These are phyloP conservation scores for Nasonovia ribisnigri DNA, from an alignment of 2,888 invertebrate genomes.

Conservation along the genomic window DNA sequence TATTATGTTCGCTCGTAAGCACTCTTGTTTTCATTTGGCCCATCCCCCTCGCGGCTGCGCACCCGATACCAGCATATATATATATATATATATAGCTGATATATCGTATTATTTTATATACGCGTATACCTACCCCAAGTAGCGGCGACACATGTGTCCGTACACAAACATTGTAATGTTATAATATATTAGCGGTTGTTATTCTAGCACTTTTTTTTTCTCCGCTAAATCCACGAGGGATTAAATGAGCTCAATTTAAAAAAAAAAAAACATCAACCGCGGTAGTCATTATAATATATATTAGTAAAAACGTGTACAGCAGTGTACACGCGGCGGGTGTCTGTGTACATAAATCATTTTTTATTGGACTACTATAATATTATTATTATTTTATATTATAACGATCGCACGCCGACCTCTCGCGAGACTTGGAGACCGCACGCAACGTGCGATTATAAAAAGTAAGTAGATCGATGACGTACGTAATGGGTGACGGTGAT, in stretches of 20 bases:
- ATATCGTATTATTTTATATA: not conserved
- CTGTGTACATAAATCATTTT: slow-evolving; percentile 11
- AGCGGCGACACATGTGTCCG: slow-evolving; percentile 21
- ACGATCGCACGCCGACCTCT: not conserved
- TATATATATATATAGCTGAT: too few relatives aligned
- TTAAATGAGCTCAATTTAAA: slow-evolving; percentile 12
- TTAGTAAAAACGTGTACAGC: not conserved
- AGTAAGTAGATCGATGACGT: not conserved
- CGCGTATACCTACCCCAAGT: not conserved
- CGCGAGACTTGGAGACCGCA: not conserved
- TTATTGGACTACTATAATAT: not conserved
- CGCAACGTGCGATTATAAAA: not conserved
- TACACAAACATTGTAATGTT: slow-evolving; percentile 40
- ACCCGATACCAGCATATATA: not conserved
- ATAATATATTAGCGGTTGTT: slow-evolving; percentile 33
- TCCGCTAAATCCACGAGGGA: slow-evolving; percentile 34
- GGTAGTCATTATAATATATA: not conserved
- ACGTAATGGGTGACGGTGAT: not conserved
- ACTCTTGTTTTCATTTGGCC: slow-evolving; percentile 38
- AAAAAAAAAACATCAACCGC: not conserved
- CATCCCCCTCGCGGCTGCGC: not conserved
- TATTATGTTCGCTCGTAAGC: slow-evolving; percentile 24
- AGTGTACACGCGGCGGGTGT: not conserved
- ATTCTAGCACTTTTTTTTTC: slow-evolving; percentile 11
- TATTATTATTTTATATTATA: slow-evolving; percentile 3